Percentiles rank a stretch among this genome's conserved stretches.
Evolutionary conservation across 1,140 invertebrate genomes (phyloP).

Genomic region (Achroia grisella): DNA sequence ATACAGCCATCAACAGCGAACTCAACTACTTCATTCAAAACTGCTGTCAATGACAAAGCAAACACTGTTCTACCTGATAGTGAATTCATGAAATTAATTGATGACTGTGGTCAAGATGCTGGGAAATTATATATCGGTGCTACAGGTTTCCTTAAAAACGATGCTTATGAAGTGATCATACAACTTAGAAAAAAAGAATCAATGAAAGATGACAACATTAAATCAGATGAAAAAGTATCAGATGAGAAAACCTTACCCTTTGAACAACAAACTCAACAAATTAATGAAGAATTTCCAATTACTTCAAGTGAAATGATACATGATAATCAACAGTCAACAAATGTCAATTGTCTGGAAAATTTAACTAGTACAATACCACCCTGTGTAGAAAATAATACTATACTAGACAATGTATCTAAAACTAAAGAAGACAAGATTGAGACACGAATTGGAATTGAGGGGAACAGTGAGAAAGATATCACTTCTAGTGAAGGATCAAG

Average conservation of each 20-base stretch:
- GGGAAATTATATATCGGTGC: conserved; percentile 60
- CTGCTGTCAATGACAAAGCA: conserved; percentile 30
- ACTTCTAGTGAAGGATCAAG: neutral
- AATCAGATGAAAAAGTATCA: conserved; percentile 2
- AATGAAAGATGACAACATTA: conserved; percentile 12
- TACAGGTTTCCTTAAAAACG: conserved; percentile 50
- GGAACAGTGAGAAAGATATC: neutral
- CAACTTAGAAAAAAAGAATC: conserved; percentile 55
- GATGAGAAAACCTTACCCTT: neutral
- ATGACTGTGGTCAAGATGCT: conserved; percentile 33
- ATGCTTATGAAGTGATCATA: conserved; percentile 62
- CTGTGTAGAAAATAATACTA: neutral
- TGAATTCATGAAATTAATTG: conserved; percentile 39
- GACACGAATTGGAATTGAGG: neutral
- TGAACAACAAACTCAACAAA: neutral
- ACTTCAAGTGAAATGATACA: too few relatives aligned
- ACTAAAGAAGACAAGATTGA: neutral
- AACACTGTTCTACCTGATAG: conserved; percentile 14
- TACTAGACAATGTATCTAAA: neutral
- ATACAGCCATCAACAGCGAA: conserved; percentile 27
- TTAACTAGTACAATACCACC: neutral
- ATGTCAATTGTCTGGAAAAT: neutral
- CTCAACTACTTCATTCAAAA: conserved; percentile 43
- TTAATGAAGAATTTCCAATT: neutral
- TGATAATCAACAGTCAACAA: neutral